Evolutionary conservation across 1,140 invertebrate species (phyloP), one percentile per base, ranked within the genome.

Genomic region (Caenorhabditis brenneri): DNA sequence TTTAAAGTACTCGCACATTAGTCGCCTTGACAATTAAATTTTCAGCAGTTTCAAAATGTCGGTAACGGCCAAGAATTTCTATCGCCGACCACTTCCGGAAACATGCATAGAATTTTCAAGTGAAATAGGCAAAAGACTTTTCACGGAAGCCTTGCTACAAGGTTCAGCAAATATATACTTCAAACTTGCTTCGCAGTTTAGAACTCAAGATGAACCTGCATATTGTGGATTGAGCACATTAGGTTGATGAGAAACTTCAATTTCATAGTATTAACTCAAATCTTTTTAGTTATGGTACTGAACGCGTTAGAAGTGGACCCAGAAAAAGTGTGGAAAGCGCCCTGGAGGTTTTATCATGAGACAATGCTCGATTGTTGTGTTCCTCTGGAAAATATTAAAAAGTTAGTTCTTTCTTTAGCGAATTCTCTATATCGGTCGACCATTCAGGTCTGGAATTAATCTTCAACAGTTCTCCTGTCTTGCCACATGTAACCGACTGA

Each of bases 261-360:
- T 33, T 31, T n/a, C 7, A 2, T 31, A 6, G 55, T 55, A 0
- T 65, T 65, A 2, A 33, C 22, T 81, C 39, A 1, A n/a, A n/a
- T n/a, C 1, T 3, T 51, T 85, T 80, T 53, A 87, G 86, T 87
- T 19, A 87, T 87, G 86, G 88, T 90, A 9, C 84, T 92, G 12
- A 92, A 91, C 83, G 88, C 90, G 12, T 84, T 92, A 31, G 91
- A 90, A 79, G 88, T 92, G 19, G 91, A 92, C 81, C 91, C 91
- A 0, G 90, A 88, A 9, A 80, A 85, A 51, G 88, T 91, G 0
- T 91, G 91, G 91, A 91, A 91, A 85, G 89, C 89, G 7, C 89
- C 88, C 5, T 92, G 91, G 91, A 85, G 91, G 36, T 92, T 90
- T 88, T 92, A 91, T 84, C 91, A 91, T 80, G 91, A 92, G 74